Evolutionary conservation across 1,140 invertebrate genomes (phyloP).

Genomic region (Drosophila willistoni): DNA sequence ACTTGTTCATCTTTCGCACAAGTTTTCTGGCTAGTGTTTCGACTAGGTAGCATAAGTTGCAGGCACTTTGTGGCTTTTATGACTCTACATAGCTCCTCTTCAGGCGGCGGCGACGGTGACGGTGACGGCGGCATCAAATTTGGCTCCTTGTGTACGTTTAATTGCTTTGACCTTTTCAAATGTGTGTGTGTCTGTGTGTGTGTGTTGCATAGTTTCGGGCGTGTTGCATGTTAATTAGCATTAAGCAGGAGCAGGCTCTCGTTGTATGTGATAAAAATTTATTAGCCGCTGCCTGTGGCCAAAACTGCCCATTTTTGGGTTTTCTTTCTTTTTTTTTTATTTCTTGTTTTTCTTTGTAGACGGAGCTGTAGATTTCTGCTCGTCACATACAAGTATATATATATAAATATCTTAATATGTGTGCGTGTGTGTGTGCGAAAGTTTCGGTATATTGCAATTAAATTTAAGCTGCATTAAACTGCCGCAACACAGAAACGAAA

Average conservation of each 20-base stretch:
- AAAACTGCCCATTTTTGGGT: conserved; percentile 16
- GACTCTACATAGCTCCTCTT: conserved; percentile 34
- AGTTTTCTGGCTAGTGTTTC: conserved; percentile 19
- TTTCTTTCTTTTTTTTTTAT: neutral
- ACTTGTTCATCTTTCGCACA: conserved; percentile 17
- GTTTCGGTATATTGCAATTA: conserved; percentile 71
- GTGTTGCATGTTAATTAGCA: conserved; percentile 78
- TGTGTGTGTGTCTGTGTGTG: conserved; percentile 23
- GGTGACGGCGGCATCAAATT: conserved; percentile 30
- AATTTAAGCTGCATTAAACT: conserved; percentile 76
- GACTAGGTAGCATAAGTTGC: conserved; percentile 45
- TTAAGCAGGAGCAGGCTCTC: conserved; percentile 53
- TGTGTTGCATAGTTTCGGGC: conserved; percentile 61
- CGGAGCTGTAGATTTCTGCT: conserved; percentile 18
- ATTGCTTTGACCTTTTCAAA: conserved; percentile 73
- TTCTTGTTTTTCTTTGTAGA: neutral
- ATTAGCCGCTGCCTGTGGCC: conserved; percentile 38
- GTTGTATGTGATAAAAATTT: conserved; percentile 71
- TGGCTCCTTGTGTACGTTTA: conserved; percentile 58
- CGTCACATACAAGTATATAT: conserved; percentile 25
- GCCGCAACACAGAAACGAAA: conserved; percentile 30
- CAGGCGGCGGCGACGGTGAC: conserved; percentile 15
- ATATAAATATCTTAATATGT: neutral
- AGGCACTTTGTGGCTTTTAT: conserved; percentile 63
- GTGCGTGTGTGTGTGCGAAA: conserved; percentile 37